A percentile compares a stretch with the other conserved stretches of the same genome.
Conservation (phyloP, 1,140 invertebrate genomes). For the Mamestra configurata region DNA sequence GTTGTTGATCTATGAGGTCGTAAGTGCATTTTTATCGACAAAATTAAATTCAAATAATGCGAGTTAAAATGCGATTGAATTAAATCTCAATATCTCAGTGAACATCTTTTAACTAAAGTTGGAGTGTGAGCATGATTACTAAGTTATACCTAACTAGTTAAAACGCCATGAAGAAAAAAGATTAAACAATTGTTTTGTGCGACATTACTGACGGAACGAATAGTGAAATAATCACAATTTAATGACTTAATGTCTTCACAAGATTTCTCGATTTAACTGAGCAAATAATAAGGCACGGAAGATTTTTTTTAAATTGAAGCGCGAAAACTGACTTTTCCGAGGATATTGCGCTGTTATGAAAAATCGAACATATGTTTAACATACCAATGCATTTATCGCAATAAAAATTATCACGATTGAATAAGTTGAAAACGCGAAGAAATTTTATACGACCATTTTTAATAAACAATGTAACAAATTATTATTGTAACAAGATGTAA, state of each 20-base stretch:
- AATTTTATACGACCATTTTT: slow-evolving; percentile 4
- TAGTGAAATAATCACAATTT: slow-evolving; percentile 13
- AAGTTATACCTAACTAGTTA: not conserved
- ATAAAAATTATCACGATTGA: not conserved
- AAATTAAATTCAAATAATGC: not conserved
- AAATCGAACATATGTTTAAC: not conserved
- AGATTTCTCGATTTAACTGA: not conserved
- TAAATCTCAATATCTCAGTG: not conserved
- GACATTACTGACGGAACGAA: slow-evolving; percentile 20
- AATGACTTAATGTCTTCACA: slow-evolving; percentile 9
- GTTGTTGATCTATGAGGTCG: not conserved
- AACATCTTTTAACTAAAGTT: not conserved
- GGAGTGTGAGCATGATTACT: not conserved
- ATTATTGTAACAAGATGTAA: not conserved
- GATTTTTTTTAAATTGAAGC: not conserved
- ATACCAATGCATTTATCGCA: not conserved
- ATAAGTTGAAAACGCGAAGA: not conserved
- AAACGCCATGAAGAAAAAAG: not conserved
- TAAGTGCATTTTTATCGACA: not conserved
- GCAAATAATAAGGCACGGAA: not conserved
- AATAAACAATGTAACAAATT: not conserved
- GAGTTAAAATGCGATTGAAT: not conserved
- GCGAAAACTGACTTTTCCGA: not conserved
- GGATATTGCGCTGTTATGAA: not conserved
- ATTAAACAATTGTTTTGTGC: not conserved